Evolutionary conservation across 2,797 vertebrate genomes (phyloP), one percentile per base, ranked within the genome.

Genomic region (Hydrophis major): DNA sequence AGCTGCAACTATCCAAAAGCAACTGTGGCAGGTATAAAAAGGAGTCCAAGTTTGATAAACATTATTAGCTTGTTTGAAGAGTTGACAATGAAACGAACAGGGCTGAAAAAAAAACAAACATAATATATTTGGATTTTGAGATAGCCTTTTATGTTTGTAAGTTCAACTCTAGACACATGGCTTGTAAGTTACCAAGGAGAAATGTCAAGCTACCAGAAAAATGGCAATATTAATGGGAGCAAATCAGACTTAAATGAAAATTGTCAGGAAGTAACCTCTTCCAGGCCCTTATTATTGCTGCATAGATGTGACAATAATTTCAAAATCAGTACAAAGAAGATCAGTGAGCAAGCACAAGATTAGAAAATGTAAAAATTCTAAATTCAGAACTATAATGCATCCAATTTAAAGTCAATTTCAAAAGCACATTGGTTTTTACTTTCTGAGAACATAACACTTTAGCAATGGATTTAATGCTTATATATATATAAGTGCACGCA

Each of bases 21-120:
- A 96, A 93, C 95, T 56, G 91, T 90, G 89, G 96, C 95, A 93
- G 95, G 95, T 96, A 95, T 96, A 97, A 97, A 97, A 91, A 94
- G 94, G 96, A 97, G 96, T 94, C 94, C 96, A 96, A 97, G 96
- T 96, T 96, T 97, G 96, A 96, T 96, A 97, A 96, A 96, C 94
- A 93, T 95, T 96, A 96, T 97, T 97, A 97, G 95, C 93, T 97
- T 97, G 95, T 97, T 94, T 97, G 96, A 96, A 95, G 74, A 96
- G 86, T 94, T 96, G 96, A 96, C 96, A 97, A 96, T 96, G 94
- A 96, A 91, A 96, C 94, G 57, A 94, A 96, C 96, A 96, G 95
- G 96, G 96, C 94, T 96, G 95, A 96, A 97, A 96, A 37, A 37
- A 94, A 95, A 96, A 94, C 61, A 97, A 97, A 96, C 95, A 95